Evolutionary conservation across 2,797 vertebrate species (phyloP).

Genomic region (Poecilia velifera): DNA sequence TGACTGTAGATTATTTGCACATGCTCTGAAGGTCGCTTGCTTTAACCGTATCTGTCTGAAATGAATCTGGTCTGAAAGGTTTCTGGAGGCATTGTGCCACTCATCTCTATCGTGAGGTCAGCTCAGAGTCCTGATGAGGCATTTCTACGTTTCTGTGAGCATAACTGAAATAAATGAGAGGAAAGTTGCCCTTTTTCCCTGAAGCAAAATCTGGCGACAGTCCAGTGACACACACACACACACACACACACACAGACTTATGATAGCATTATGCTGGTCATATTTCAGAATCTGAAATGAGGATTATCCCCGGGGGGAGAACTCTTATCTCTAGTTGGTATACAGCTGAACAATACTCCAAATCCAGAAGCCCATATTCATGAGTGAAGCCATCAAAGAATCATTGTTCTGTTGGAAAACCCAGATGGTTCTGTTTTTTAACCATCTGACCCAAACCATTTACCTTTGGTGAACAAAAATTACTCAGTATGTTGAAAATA

Average conservation of each 20-base stretch:
- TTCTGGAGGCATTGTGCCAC: not conserved
- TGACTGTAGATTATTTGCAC: conserved; percentile 7
- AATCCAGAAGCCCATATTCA: not conserved
- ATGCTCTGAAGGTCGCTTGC: not conserved
- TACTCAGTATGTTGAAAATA: no score
- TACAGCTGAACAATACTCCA: not conserved
- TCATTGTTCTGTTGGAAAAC: not conserved
- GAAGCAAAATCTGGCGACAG: conserved; percentile 8
- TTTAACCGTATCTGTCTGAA: conserved; percentile 1
- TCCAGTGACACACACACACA: not conserved
- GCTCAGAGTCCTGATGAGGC: not conserved
- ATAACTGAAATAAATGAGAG: not conserved
- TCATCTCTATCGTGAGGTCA: not conserved
- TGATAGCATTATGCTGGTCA: not conserved
- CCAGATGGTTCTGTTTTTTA: not conserved
- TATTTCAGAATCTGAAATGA: not conserved
- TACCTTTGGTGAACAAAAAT: not conserved
- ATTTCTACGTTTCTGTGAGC: not conserved
- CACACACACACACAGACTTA: not conserved
- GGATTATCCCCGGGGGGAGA: not conserved
- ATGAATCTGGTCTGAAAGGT: not conserved
- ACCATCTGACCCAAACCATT: not conserved
- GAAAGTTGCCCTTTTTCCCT: not conserved
- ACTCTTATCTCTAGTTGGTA: not conserved
- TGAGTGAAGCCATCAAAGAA: not conserved